Conservation (phyloP, 92 coral and sea anemone species). For the Heteractis magnifica region DNA sequence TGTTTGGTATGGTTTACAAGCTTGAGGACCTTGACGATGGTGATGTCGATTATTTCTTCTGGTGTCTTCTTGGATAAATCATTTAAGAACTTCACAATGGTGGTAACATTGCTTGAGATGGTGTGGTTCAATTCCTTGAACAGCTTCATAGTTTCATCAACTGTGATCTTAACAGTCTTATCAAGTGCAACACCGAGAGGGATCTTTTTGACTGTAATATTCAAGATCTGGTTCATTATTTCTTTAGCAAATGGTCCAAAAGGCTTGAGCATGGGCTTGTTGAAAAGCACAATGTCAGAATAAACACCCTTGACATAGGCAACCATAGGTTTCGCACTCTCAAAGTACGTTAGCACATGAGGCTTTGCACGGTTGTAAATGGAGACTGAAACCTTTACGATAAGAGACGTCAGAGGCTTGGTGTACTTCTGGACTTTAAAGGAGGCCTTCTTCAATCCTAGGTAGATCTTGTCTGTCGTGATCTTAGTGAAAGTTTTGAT, state of each 20-base stretch:
- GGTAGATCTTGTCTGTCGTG: constrained; percentile 39
- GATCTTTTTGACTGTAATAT: constrained; percentile 61
- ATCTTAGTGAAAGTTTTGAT: constrained; percentile 42
- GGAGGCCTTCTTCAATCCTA: constrained; percentile 32
- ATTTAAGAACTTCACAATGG: constrained; percentile 54
- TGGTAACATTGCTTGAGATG: constrained; percentile 59
- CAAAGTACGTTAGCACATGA: constrained; percentile 42
- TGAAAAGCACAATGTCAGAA: constrained; percentile 39
- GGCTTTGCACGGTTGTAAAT: constrained; percentile 63
- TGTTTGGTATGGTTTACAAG: constrained; percentile 51
- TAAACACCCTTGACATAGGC: constrained; percentile 41
- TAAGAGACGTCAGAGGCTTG: constrained; percentile 59
- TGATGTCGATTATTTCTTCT: constrained; percentile 71
- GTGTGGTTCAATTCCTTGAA: constrained; percentile 64
- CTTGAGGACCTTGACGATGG: constrained; percentile 51
- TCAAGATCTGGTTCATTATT: constrained; percentile 57
- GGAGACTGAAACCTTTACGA: constrained; percentile 52
- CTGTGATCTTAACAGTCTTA: constrained; percentile 45
- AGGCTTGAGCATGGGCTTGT: constrained; percentile 63
- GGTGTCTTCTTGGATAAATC: constrained; percentile 66
- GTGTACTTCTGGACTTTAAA: constrained; percentile 46
- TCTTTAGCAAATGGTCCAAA: constrained; percentile 58
- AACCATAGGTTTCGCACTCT: constrained; percentile 32
- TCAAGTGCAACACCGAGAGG: constrained; percentile 64
- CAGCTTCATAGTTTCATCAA: constrained; percentile 47